Base-by-base conservation (phyloP, 2,888 invertebrate genomes). In the Pomacea canaliculata region DNA sequence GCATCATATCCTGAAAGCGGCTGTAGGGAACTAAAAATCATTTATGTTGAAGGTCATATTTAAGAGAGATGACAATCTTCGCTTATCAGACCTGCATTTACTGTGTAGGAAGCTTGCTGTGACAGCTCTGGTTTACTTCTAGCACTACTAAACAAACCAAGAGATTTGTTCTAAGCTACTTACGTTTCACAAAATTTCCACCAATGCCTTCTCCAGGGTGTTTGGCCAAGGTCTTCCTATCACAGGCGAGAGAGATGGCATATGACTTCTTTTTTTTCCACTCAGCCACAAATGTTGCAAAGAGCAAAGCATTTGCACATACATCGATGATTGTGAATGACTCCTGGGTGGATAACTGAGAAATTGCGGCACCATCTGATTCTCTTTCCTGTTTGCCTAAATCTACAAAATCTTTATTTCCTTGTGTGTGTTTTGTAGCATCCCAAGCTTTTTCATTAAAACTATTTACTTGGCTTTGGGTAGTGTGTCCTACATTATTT, bases 161-260 rank as follows among this genome's bases (percentile, higher is more conserved):
- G 51, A 16, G 51, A 56, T 56, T 56, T 16, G 16, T 56, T 56
- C 51, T 7, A 16, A 9, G n/a, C n/a, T 67, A 80, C 82, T 81
- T 73, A 88, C 87, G 84, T 85, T 81, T 83, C 48, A 79, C 79
- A 76, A 88, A 89, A 27, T 86, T 88, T 49, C 82, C 84, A 69
- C 89, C 89, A 76, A 89, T 89, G n/a, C 83, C 84, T 62, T 80
- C 79, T 23, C 67, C 68, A 8, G 70, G 68, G 7, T 76, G 65
- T 56, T 27, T 68, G 27, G 71, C 70, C 56, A 67, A 49, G 16
- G 78, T 81, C 76, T 78, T 78, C 73, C 82, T 87, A 78, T 90
- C 91, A 87, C 91, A 91, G 7, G 91, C 91, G 37, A 91, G 37
- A 68, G 88, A 85, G 48, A 92, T 63, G n/a, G 90, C 81, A 83